phyloP scores from a whole-genome alignment of 2,797 vertebrate species.

The Carapus acus region DNA sequence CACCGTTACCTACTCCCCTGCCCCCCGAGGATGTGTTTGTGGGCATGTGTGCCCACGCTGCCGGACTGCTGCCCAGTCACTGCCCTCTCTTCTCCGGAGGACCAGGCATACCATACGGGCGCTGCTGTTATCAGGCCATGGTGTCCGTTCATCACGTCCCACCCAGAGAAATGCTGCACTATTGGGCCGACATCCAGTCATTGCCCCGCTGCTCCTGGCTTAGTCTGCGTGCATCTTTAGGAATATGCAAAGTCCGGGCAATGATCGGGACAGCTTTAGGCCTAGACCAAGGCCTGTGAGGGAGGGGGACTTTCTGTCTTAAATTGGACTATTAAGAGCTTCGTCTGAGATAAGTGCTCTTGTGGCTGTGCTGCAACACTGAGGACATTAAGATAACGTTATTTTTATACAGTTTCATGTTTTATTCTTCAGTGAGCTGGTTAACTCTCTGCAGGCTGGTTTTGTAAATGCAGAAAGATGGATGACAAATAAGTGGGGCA shows the following conservation, averaged over 20 bases:
- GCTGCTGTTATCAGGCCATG: constrained; percentile 84
- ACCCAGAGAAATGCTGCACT: constrained; percentile 72
- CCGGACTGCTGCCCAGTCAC: constrained; percentile 78
- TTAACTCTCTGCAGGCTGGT: neutral
- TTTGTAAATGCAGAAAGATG: constrained; percentile 23
- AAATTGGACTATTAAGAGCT: no score
- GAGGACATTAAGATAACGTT: constrained; percentile 43
- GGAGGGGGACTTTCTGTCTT: no score
- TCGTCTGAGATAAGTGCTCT: constrained; percentile 54
- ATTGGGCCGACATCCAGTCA: constrained; percentile 67
- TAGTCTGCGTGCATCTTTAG: constrained; percentile 63
- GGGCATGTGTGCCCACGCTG: constrained; percentile 73
- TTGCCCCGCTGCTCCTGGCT: constrained; percentile 73
- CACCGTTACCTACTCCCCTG: constrained; percentile 58
- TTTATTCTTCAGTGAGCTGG: constrained; percentile 23
- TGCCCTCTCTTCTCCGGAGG: constrained; percentile 78
- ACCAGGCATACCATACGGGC: constrained; percentile 68
- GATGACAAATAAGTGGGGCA: constrained; percentile 1
- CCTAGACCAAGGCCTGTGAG: constrained; percentile 45
- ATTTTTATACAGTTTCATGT: constrained; percentile 59
- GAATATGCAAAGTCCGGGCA: constrained; percentile 73
- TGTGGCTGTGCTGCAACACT: constrained; percentile 34
- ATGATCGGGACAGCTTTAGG: constrained; percentile 61
- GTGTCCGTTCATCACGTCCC: constrained; percentile 76
- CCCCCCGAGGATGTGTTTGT: constrained; percentile 83